Conservation (phyloP, 2,888 invertebrate species). For the Leptopilina drosophilae region DNA sequence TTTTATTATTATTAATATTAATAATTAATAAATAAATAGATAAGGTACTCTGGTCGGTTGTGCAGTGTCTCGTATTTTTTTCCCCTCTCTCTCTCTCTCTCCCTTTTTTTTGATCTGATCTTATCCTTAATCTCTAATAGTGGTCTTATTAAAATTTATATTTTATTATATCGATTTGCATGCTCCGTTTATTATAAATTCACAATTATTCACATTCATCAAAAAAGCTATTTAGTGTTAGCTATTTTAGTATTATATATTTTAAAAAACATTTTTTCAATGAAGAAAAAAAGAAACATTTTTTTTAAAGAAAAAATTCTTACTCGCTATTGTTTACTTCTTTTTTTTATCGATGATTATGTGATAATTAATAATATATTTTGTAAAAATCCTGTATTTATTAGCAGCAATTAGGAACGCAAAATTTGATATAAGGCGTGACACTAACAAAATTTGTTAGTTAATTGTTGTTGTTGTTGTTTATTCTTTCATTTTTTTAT, state of each 20-base stretch:
- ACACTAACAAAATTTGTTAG: background rate
- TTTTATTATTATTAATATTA: background rate
- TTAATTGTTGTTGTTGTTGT: background rate
- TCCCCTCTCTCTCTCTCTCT: background rate
- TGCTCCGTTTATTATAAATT: slow-evolving; percentile 5
- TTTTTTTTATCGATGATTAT: background rate
- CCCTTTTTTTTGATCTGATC: no score
- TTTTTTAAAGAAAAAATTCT: background rate
- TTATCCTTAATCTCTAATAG: background rate
- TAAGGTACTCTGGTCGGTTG: slow-evolving; percentile 38
- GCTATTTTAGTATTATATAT: background rate
- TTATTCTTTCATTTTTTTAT: background rate
- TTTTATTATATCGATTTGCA: no score
- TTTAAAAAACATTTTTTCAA: background rate
- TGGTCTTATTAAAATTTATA: slow-evolving; percentile 1
- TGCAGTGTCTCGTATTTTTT: slow-evolving; percentile 24
- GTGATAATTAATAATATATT: background rate
- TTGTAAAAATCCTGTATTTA: background rate
- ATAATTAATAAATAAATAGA: slow-evolving; percentile 28
- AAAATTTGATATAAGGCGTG: slow-evolving; percentile 21
- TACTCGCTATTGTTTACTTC: background rate
- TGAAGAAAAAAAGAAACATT: background rate
- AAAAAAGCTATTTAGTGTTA: background rate
- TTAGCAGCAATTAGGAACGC: slow-evolving; percentile 1
- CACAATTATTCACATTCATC: background rate